These are phyloP conservation scores for Pyrochroa serraticornis DNA, from an alignment of 2,888 invertebrate species.

Conservation along the genomic window DNA sequence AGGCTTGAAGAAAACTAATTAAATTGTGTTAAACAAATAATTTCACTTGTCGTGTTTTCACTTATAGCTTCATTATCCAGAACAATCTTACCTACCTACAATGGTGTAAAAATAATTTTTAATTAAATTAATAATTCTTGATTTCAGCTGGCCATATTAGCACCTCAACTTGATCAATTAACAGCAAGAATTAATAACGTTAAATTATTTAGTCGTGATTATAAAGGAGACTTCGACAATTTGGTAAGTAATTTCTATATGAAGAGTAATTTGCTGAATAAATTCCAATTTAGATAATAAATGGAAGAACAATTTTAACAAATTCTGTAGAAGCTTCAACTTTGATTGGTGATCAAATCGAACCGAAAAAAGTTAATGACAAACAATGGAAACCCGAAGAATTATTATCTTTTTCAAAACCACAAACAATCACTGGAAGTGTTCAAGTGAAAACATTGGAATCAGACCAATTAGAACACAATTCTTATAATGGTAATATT, in stretches of 20 bases:
- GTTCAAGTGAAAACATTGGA: conserved; percentile 34
- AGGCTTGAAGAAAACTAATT: too few relatives aligned
- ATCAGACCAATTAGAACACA: conserved; percentile 31
- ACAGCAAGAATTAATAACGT: neutral
- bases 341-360: conserved; percentile 36
- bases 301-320: conserved; percentile 37
- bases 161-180: conserved; percentile 19
- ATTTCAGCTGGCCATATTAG: conserved; percentile 9
- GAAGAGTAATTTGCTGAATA: neutral
- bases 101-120: too few relatives aligned
- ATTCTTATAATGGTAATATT: conserved; percentile 38
- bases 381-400: conserved; percentile 42
- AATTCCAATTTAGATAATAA: conserved; percentile 36
- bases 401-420: conserved; percentile 45
- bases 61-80: too few relatives aligned
- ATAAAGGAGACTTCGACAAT: neutral
- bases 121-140: too few relatives aligned
- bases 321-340: conserved; percentile 33
- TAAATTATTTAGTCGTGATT: conserved; percentile 3
- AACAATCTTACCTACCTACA: too few relatives aligned
- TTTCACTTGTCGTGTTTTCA: too few relatives aligned
- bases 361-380: conserved; percentile 40
- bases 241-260: too few relatives aligned
- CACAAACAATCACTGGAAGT: conserved; percentile 45
- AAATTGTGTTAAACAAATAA: too few relatives aligned